These are phyloP conservation scores for Mycetomoellerius zeteki DNA, from an alignment of 1,140 invertebrate genomes.

Conservation along the genomic window DNA sequence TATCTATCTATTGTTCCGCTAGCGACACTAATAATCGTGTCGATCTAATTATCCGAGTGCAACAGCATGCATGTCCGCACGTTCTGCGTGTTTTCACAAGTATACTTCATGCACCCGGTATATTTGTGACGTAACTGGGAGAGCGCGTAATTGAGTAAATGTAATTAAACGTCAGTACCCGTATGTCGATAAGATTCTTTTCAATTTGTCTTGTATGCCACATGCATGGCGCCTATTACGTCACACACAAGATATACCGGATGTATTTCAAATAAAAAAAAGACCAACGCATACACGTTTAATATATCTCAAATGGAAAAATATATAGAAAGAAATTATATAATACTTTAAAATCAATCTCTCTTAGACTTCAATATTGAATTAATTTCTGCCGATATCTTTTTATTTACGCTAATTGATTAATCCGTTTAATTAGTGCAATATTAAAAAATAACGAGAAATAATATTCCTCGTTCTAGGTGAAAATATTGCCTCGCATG, in stretches of 20 bases:
- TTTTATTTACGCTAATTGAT: constrained; percentile 7
- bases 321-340: not conserved
- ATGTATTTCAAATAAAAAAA: constrained; percentile 1
- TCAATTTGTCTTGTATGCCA: not conserved
- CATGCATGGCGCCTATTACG: not conserved
- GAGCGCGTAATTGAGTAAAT: constrained; percentile 16
- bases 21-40: constrained; percentile 74
- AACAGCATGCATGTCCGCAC: constrained; percentile 52
- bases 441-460: constrained; percentile 40
- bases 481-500: not conserved
- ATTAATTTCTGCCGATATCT: not conserved
- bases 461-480: not conserved
- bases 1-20: constrained; percentile 73
- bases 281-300: not conserved
- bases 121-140: constrained; percentile 22
- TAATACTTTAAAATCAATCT: constrained; percentile 15
- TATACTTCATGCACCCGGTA: constrained; percentile 12
- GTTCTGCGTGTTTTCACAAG: constrained; percentile 42
- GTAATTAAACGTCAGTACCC: constrained; percentile 34
- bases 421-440: constrained; percentile 17
- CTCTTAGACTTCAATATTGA: not conserved
- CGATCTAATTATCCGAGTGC: constrained; percentile 67
- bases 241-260: constrained; percentile 19
- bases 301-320: not conserved
- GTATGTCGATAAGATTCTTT: constrained; percentile 41